These are phyloP conservation scores for Azemiops feae DNA, from an alignment of 2,113 vertebrate species.

Conservation along the genomic window DNA sequence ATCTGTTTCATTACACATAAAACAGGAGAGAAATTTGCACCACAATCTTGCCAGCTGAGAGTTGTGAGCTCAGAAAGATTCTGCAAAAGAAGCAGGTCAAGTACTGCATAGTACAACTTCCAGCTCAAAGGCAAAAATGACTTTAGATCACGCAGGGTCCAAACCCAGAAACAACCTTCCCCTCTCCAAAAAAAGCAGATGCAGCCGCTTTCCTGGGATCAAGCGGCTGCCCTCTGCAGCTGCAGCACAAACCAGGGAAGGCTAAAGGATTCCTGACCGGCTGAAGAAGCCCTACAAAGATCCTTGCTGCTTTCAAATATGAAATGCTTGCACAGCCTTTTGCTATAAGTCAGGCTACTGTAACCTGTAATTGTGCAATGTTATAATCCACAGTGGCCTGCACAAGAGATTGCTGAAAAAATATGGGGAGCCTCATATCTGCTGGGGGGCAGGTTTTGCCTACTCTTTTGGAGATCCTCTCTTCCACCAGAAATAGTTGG, in stretches of 20 bases:
- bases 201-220: not conserved
- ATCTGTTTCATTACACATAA: not conserved
- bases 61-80: not conserved
- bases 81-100: not conserved
- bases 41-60: not conserved
- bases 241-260: not conserved
- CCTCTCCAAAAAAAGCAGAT: not conserved
- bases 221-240: not conserved
- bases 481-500: not conserved
- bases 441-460: not conserved
- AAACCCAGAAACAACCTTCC: not conserved
- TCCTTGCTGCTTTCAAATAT: not conserved
- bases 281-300: not conserved
- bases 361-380: not conserved
- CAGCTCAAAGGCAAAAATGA: not conserved
- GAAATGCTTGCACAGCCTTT: not conserved
- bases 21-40: not conserved
- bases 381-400: not conserved
- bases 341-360: not conserved
- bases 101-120: not conserved
- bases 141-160: not conserved
- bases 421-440: not conserved
- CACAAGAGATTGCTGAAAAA: not conserved
- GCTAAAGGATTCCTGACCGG: not conserved
- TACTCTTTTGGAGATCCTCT: not conserved